These are phyloP conservation scores for Hipparchia semele DNA, from an alignment of 2,888 invertebrate species.

Conservation along the genomic window DNA sequence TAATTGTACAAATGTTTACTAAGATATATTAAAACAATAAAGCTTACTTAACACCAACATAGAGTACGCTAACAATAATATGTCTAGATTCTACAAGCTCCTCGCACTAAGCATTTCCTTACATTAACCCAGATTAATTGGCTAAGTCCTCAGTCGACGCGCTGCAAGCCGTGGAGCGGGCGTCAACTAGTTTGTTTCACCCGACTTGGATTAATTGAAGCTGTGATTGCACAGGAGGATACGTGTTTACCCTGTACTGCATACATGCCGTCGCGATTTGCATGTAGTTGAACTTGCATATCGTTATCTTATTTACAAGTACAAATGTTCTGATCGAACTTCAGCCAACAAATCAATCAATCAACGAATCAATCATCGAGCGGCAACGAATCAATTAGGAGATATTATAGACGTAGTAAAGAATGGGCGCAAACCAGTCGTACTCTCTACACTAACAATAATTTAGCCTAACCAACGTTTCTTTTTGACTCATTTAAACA, in stretches of 20 bases:
- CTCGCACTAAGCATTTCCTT: not conserved
- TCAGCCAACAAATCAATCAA: no score
- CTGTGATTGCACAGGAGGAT: slow-evolving; percentile 38
- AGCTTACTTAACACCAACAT: no score
- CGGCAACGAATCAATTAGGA: no score
- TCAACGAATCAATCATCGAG: no score
- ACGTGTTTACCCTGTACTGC: slow-evolving; percentile 26
- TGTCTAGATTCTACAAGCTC: not conserved
- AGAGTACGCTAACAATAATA: no score
- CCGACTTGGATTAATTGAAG: slow-evolving; percentile 43
- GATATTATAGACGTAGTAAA: no score
- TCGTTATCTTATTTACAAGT: slow-evolving; percentile 6
- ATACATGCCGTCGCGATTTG: slow-evolving; percentile 15
- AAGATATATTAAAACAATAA: no score
- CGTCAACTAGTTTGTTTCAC: slow-evolving; percentile 43
- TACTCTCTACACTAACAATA: no score
- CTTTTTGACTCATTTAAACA: no score
- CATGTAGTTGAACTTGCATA: not conserved
- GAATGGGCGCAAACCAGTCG: no score
- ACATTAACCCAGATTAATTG: slow-evolving; percentile 13
- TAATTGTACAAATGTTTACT: no score
- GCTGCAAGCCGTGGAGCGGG: slow-evolving; percentile 26
- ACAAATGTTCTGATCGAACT: not conserved
- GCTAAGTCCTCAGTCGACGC: slow-evolving; percentile 29
- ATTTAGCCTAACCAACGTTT: no score